Percentiles rank a stretch among this genome's conserved stretches.
Conservation (phyloP, 2,113 vertebrate species). For the Platysteira castanea region DNA sequence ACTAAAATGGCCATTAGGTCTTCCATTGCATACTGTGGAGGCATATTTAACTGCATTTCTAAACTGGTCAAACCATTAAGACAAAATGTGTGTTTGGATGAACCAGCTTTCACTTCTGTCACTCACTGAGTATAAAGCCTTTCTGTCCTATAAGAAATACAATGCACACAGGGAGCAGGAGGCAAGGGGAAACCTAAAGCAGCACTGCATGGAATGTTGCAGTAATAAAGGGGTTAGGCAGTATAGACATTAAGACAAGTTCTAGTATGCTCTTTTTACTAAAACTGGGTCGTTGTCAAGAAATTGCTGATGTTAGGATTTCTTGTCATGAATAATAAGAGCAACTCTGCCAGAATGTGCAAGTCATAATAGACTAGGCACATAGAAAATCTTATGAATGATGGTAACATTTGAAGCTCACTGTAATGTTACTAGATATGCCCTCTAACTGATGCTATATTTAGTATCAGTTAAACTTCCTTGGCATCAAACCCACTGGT, state of each 20-base stretch:
- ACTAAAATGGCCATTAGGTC: background rate
- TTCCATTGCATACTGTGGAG: background rate
- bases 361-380: conserved; percentile 44
- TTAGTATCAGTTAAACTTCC: conserved; percentile 44
- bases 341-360: conserved; percentile 9
- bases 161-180: background rate
- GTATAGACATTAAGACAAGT: background rate
- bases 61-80: background rate
- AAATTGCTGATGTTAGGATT: conserved; percentile 34
- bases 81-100: background rate
- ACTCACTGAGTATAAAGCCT: background rate
- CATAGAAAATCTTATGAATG: conserved; percentile 45
- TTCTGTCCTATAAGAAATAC: background rate
- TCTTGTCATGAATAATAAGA: conserved; percentile 49
- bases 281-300: conserved; percentile 23
- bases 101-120: background rate
- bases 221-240: background rate
- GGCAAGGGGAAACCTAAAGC: background rate
- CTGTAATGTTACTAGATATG: conserved; percentile 45
- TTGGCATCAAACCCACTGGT: conserved; percentile 14
- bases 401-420: conserved; percentile 28
- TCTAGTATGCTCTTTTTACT: background rate
- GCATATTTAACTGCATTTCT: background rate
- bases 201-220: background rate
- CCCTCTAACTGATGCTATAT: conserved; percentile 56